Base-by-base conservation (phyloP, 2,113 vertebrate genomes). In the Struthio camelus region DNA sequence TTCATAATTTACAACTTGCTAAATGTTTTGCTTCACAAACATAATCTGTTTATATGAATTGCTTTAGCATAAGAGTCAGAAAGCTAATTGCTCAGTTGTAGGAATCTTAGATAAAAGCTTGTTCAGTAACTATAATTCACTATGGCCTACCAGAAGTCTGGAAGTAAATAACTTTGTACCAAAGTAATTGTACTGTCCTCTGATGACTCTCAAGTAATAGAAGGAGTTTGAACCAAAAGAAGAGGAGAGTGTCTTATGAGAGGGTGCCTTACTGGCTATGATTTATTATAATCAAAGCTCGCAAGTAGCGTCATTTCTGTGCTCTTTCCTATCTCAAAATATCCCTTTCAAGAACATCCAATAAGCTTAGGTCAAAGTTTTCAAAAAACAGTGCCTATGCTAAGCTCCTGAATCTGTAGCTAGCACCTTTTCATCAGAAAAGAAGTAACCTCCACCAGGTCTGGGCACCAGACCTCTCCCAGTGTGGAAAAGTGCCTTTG, bases 21-120 rank as follows among this genome's bases (percentile, higher is more conserved):
- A 98, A 97, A 75, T 32, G 36, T 96, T 98, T 97, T 96, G 54
- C 87, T 97, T 97, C 95, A 92, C 95, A 96, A 95, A 64, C 88
- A 96, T 95, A 97, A 90, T 97, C 95, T 97, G 95, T 97, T 98
- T 95, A 96, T 92, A 84, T 78, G 28, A 65, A 70, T 75, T 94
- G 50, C 70, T 85, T 97, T 82, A 94, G 83, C 72, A 44, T 83
- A 87, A 96, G 88, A 97, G 92, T 96, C 82, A 93, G 69, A 90
- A 97, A 93, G 97, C 94, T 97, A 98, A 97, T 97, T 97, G 97
- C 86, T 96, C 53, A 11, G 40, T 95, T 94, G 59, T 89, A 97
- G 92, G 86, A 97, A 76, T 78, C 71, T 89, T 93, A 96, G 75
- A 97, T 96, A 97, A 97, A 97, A 96, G 94, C 86, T 95, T 91